A percentile compares a stretch with the other conserved stretches of the same genome.
Evolutionary conservation across 2,113 vertebrate species (phyloP).

Genomic region (Pteruthius melanotis): DNA sequence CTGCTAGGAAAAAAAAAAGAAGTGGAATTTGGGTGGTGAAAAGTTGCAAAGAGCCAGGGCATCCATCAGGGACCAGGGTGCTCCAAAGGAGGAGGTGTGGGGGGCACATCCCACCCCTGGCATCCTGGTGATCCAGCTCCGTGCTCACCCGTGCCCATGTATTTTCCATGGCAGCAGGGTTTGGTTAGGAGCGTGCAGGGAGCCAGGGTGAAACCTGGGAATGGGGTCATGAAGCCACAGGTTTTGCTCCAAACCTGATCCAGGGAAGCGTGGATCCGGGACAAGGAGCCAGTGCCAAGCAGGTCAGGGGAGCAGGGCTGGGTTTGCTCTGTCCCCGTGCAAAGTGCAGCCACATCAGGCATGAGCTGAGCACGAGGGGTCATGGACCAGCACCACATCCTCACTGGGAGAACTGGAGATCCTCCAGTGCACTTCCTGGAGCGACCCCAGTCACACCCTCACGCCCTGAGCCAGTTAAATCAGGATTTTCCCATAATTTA

Average conservation of each 20-base stretch:
- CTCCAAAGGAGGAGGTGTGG: background rate
- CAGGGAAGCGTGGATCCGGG: rapidly evolving
- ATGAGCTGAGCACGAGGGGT: rapidly evolving
- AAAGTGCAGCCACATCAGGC: background rate
- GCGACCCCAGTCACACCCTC: rapidly evolving
- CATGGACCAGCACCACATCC: background rate
- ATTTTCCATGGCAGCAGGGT: background rate
- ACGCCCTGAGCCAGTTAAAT: rapidly evolving
- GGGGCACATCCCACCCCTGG: background rate
- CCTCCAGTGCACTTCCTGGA: rapidly evolving
- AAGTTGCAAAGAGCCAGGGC: background rate
- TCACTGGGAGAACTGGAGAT: background rate
- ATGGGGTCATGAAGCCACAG: rapidly evolving
- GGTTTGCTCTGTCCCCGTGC: background rate
- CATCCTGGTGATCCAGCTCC: background rate
- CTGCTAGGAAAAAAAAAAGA: background rate
- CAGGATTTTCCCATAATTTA: rapidly evolving
- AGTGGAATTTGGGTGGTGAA: background rate
- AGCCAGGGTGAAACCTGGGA: background rate
- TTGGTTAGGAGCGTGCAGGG: background rate
- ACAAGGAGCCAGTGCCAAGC: background rate
- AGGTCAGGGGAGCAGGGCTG: background rate
- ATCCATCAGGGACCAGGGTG: background rate
- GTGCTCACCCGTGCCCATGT: rapidly evolving
- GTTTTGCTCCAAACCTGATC: background rate